Evolutionary conservation across 2,888 invertebrate species (phyloP), one percentile per base, ranked within the genome.

Genomic region (Odontomyia ornata): DNA sequence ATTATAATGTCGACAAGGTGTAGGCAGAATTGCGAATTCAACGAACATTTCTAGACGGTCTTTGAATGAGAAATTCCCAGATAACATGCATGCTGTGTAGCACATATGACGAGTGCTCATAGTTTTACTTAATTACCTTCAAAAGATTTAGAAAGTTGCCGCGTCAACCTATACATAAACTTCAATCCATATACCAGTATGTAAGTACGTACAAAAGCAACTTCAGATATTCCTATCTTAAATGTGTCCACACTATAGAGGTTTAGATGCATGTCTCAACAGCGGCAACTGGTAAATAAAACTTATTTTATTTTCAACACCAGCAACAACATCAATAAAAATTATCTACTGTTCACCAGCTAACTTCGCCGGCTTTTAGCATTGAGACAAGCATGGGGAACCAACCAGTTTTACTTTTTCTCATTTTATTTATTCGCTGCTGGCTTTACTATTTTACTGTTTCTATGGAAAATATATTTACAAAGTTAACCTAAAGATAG

Each of bases 81-180:
- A 9, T 9, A 5, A 36, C 36, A 36, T 9, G 9, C 9, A 36
- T 36, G 3, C 36, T 36, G 9, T 36, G 36, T 9, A 36, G 9
- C 36, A 5, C 36, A 36, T 36, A 9, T 36, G 36, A 36, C 36
- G 36, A 36, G 36, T 9, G 9, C 57, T 9, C 64, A 60, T 18
- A 5, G 60, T 36, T 36, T 36, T 52, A 27, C 47, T 67, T 52
- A 71, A 52, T 71, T 71, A 71, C 71, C 71, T 71, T 71, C 71
- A 47, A 23, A 47, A 71, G 21, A 71, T 52, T 71, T 71, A 71
- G 71, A 71, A 71, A 71, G 71, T 71, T 71, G 71, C 28, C 47
- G 46, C 43, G 47, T 47, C 47, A 47, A 36, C 30, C 9, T 11
- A 25, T 60, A 13, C 25, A 18, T 15, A 15, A 13, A 1, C 18